These are phyloP conservation scores for Callinectes sapidus DNA, from an alignment of 2,888 invertebrate genomes.

Conservation along the genomic window DNA sequence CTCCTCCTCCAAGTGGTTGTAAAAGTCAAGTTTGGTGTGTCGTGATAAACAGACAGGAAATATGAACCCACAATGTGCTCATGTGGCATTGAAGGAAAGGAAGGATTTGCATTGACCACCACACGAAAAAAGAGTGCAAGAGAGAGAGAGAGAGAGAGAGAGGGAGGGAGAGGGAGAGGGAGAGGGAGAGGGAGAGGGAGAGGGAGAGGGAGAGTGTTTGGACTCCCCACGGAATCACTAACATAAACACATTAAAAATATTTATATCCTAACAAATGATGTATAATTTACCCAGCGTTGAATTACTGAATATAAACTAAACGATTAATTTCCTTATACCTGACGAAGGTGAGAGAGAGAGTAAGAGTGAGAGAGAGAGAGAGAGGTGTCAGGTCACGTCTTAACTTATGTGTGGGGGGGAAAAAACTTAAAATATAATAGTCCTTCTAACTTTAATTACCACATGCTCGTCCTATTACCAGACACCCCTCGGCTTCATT, in stretches of 20 bases:
- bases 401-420: not conserved
- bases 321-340: not conserved
- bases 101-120: not conserved
- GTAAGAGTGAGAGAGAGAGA: not conserved
- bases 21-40: not conserved
- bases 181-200: too few relatives aligned
- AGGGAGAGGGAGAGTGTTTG: too few relatives aligned
- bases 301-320: not conserved
- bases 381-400: not conserved
- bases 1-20: not conserved
- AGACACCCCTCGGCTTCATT: not conserved
- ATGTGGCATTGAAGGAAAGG: not conserved
- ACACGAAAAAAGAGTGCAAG: not conserved
- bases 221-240: too few relatives aligned
- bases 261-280: not conserved
- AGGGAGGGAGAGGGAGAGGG: not conserved
- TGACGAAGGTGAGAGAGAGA: not conserved
- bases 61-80: slow-evolving; percentile 12
- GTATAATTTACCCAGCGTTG: not conserved
- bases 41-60: not conserved
- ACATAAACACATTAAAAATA: too few relatives aligned
- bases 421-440: not conserved
- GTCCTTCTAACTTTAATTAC: not conserved
- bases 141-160: slow-evolving; percentile 2
- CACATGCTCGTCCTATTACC: not conserved